Base-by-base conservation (phyloP, 2,888 invertebrate genomes). In the Furcula furcula region DNA sequence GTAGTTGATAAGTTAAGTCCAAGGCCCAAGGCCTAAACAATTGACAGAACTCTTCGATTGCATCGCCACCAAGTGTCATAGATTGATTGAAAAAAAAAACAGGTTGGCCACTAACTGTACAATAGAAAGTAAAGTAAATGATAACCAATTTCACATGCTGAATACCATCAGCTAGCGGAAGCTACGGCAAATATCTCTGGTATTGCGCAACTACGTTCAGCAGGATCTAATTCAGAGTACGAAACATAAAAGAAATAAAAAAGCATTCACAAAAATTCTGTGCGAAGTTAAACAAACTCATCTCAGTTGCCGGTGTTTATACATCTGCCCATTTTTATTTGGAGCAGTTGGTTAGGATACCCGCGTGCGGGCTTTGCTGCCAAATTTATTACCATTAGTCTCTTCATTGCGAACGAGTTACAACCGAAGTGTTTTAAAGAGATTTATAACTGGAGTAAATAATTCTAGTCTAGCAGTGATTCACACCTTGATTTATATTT, bases 381-480 rank as follows among this genome's bases (percentile, higher is more conserved):
- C 62, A 65, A 67, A 47, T 62, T 55, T 59, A 67, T 57, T 34
- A 46, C 63, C 47, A 61, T 62, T 46, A 54, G 42, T 66, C 59
- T 65, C 65, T 41, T 25, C 32, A 10, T 11, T 16, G 4, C 27
- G 15, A 15, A 15, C 18, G 28, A 58, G 43, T 56, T 58, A 60
- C 51, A 55, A 45, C 29, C 40, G 30, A 40, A 46, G 49, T 54
- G 49, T 50, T 60, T 41, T 40, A 34, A 53, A 51, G 38, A 61
- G 58, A 71, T 72, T 64, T 65, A 70, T 62, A 37, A 34, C 25
- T 31, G 36, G 41, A 57, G 59, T 62, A 65, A 68, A 66, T 66
- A 64, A 63, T 59, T 52, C 30, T 31, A 35, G 40, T 32, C 46
- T 49, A 57, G 42, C 49, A 50, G 42, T 47, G 47, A 48, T 57